Base-by-base conservation (phyloP, 2,888 invertebrate genomes). In the Trilocha varians region DNA sequence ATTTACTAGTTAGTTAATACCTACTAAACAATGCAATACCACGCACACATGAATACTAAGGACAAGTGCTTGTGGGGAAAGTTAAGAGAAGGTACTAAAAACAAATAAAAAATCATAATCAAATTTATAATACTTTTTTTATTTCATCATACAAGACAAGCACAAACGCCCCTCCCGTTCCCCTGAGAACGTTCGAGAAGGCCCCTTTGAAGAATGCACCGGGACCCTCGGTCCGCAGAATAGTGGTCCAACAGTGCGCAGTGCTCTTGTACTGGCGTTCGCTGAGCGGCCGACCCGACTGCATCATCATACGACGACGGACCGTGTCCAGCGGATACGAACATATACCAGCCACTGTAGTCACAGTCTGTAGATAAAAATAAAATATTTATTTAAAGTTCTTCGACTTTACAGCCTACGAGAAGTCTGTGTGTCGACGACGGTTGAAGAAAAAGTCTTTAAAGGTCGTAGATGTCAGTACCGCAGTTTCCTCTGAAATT, bases 271-370 rank as follows among this genome's bases (percentile, higher is more conserved):
- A 97, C 62, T 91, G 80, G 47, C 95, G 89, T 52, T 96, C 94
- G 40, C 88, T 75, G 63, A 88, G 87, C 48, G 90, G 90, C 53
- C 92, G 89, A 34, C 96, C 96, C 45, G 97, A 97, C 85, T 97
- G 97, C 98, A 98, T 98, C 98, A 98, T 98, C 96, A 99, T 95
- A 70, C 98, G 92, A 83, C 98, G 91, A 61, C 97, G 90, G 64
- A 94, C 93, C 41, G 98, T 98, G 78, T 98, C 98, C 80, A 98
- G 91, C 48, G 98, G 98, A 87, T 98, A 98, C 32, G 97, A 97
- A 32, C 95, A 88, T 60, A 98, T 91, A 62, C 98, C 98, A 45
- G 97, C 93, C 50, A 93, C 85, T 43, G 97, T 87, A 1, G 86
- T 87, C 43, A 87, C 86, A 64, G 90, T 83, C 94, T 84, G 62